Evolutionary conservation across 2,888 invertebrate genomes (phyloP).

Genomic region (Matsumyia berberina): DNA sequence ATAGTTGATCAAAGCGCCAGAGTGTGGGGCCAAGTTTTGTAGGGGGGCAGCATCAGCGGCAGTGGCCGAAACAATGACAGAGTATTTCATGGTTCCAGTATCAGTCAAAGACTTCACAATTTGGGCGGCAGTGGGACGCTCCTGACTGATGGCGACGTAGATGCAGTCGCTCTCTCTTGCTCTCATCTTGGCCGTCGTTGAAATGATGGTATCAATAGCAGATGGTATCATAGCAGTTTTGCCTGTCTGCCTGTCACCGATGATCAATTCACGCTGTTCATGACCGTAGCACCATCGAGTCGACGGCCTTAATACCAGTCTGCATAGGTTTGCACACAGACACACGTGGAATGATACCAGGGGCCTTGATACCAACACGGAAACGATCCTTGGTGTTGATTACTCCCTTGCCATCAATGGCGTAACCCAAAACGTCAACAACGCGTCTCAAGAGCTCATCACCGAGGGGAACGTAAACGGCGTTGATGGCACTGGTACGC

Average conservation of each 20-base stretch:
- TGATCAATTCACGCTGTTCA: slow-evolving; percentile 99
- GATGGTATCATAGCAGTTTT: slow-evolving; percentile 99
- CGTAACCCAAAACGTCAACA: slow-evolving; percentile 98
- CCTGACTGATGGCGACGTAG: slow-evolving; percentile 99
- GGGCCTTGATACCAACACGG: slow-evolving; percentile 95
- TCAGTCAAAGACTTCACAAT: slow-evolving; percentile 97
- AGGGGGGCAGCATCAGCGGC: slow-evolving; percentile 99
- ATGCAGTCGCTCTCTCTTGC: slow-evolving; percentile 99
- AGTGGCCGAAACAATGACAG: slow-evolving; percentile 98
- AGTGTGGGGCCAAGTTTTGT: slow-evolving; percentile 99
- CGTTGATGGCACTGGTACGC: slow-evolving; percentile 99
- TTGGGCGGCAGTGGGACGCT: slow-evolving; percentile 99
- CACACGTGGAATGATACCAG: slow-evolving; percentile 99
- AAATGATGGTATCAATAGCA: slow-evolving; percentile 99
- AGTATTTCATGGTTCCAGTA: slow-evolving; percentile 96
- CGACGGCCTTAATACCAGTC: slow-evolving; percentile 99
- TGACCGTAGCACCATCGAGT: slow-evolving; percentile 98
- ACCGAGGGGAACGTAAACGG: slow-evolving; percentile 99
- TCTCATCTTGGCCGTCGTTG: slow-evolving; percentile 97
- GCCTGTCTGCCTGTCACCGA: slow-evolving; percentile 99
- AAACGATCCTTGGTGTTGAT: slow-evolving; percentile 91
- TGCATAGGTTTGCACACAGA: slow-evolving; percentile 99
- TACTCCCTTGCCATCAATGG: slow-evolving; percentile 95
- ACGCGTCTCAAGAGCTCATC: slow-evolving; percentile 97
- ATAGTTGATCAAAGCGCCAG: slow-evolving; percentile 99